Evolutionary conservation across 2,888 invertebrate genomes (phyloP), one percentile per base, ranked within the genome.

Genomic region (Aporophyla lueneburgensis): DNA sequence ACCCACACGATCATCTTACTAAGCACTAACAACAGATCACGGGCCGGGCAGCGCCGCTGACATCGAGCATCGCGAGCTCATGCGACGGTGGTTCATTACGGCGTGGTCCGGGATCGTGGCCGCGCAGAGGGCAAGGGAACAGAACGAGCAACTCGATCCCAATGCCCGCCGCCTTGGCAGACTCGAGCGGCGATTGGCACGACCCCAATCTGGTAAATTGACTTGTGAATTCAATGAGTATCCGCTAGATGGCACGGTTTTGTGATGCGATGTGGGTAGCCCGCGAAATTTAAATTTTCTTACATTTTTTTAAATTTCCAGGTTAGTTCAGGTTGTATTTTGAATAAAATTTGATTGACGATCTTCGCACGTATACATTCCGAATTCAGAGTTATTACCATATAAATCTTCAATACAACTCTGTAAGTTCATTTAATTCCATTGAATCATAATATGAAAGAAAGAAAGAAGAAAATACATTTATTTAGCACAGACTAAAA

Each of bases 61-160:
- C 85, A 92, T 90, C 69, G 95, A 95, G 85, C 95, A 95, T 85
- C 92, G 95, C 0, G 95, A 95, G 86, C 95, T 95, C 3, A 95
- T 95, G 96, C 96, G 95, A 92, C 91, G 95, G 51, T 96, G 96
- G 96, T 95, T 96, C 90, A 96, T 95, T 85, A 95, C 95, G 68
- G 92, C 95, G 0, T 95, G 95, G 95, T 95, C 96, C 78, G 89
- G 95, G 56, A 92, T 95, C 1, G 94, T 95, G 73, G 94, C 95
- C 24, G 95, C 94, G 88, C 81, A 95, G 33, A 91, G 94, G 0
- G 89, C 91, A n/a, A 85, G 94, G 14, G 94, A 93, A 5, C 90
- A 91, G 53, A 78, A 88, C 7, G 91, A 91, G 72, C 92, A 91
- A 67, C 91, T 90, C 0, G 77, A 91, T 73, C 91, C 90, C 0